Conservation (phyloP, 2,888 invertebrate species). For the Drosophila mercatorum region DNA sequence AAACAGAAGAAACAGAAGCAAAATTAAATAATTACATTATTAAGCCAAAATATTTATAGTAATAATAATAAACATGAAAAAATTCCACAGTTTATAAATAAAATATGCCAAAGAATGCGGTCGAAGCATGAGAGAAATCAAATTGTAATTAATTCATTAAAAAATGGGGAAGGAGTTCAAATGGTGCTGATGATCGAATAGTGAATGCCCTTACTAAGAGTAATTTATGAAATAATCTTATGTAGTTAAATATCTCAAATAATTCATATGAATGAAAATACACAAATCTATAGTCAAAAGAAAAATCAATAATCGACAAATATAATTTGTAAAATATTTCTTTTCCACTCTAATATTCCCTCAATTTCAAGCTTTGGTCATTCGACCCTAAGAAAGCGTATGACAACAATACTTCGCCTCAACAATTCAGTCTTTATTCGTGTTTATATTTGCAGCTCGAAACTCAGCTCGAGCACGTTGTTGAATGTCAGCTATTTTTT, state of each 20-base stretch:
- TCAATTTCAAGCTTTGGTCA: not conserved
- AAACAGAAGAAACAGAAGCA: constrained; percentile 61
- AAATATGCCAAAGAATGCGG: constrained; percentile 32
- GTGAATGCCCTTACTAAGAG: not conserved
- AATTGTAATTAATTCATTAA: constrained; percentile 44
- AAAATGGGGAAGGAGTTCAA: not conserved
- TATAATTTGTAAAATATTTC: too few species aligned
- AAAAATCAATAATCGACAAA: too few species aligned
- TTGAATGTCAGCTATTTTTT: constrained; percentile 31
- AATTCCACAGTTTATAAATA: constrained; percentile 21
- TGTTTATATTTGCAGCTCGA: constrained; percentile 29
- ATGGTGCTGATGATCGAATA: not conserved
- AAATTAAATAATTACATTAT: constrained; percentile 68
- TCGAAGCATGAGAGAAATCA: constrained; percentile 22
- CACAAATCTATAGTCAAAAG: not conserved
- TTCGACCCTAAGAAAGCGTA: not conserved
- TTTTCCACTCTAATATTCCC: not conserved
- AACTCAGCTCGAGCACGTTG: constrained; percentile 29
- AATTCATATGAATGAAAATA: not conserved
- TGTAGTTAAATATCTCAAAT: not conserved
- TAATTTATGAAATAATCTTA: not conserved
- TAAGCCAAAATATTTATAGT: constrained; percentile 26
- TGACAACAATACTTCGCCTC: constrained; percentile 6
- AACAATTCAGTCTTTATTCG: constrained; percentile 9
- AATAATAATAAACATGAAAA: constrained; percentile 33